phyloP scores from a whole-genome alignment of 2,113 vertebrate genomes.

The Mustela nigripes region DNA sequence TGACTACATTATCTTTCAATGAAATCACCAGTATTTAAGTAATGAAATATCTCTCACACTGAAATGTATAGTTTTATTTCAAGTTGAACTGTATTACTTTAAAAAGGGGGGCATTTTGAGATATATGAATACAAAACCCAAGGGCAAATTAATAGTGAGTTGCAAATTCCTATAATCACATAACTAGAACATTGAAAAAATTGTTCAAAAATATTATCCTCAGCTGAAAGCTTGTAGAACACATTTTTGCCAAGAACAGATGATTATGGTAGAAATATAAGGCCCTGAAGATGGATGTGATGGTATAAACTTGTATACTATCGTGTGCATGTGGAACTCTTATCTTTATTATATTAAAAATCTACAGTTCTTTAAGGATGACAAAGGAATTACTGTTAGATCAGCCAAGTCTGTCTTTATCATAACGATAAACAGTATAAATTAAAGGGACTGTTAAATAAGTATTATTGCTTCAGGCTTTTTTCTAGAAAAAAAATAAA shows the following conservation, averaged over 20 bases:
- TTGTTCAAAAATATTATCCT: slow-evolving; percentile 84
- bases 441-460: slow-evolving; percentile 58
- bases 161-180: slow-evolving; percentile 80
- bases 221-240: slow-evolving; percentile 81
- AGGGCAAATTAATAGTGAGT: slow-evolving; percentile 82
- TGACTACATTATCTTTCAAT: neutral
- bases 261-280: slow-evolving; percentile 79
- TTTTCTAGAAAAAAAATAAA: slow-evolving; percentile 52
- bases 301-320: slow-evolving; percentile 78
- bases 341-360: slow-evolving; percentile 83
- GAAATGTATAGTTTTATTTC: neutral
- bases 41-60: slow-evolving; percentile 16
- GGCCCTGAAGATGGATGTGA: slow-evolving; percentile 80
- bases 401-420: slow-evolving; percentile 78
- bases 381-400: slow-evolving; percentile 79
- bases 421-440: slow-evolving; percentile 64
- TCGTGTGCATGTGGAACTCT: slow-evolving; percentile 76
- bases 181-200: slow-evolving; percentile 82
- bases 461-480: slow-evolving; percentile 31
- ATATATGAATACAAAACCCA: slow-evolving; percentile 76
- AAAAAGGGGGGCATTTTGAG: slow-evolving; percentile 74
- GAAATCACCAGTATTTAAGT: slow-evolving; percentile 17
- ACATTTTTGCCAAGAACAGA: slow-evolving; percentile 84
- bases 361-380: slow-evolving; percentile 78
- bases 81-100: slow-evolving; percentile 81